Conservation (phyloP, 2,888 invertebrate genomes). For the Agrilus mali region DNA sequence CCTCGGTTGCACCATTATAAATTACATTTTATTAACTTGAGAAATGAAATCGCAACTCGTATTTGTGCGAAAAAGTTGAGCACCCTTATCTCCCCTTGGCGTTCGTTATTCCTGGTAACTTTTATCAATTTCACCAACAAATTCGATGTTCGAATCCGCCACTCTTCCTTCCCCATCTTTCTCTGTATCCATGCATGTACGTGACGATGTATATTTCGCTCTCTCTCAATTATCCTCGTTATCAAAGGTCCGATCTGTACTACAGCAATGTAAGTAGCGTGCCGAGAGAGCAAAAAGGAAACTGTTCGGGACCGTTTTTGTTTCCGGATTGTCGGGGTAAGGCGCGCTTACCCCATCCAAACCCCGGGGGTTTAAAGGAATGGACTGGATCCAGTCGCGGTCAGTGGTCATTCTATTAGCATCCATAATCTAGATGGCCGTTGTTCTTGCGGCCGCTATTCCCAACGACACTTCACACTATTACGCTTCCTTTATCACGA, state of each 20-base stretch:
- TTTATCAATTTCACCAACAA: too few relatives aligned
- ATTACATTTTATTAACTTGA: too few relatives aligned
- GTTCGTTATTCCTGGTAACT: too few relatives aligned
- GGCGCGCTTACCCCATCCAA: conserved; percentile 19
- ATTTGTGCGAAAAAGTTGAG: too few relatives aligned
- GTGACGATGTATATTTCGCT: conserved; percentile 16
- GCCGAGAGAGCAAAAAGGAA: conserved; percentile 30
- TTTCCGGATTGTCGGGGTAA: conserved; percentile 24
- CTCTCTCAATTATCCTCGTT: conserved; percentile 27
- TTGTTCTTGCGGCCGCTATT: conserved; percentile 26
- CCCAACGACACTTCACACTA: conserved; percentile 22
- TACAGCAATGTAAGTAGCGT: conserved; percentile 25
- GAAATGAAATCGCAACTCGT: too few relatives aligned
- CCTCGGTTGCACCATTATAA: too few relatives aligned
- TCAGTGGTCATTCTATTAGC: conserved; percentile 37
- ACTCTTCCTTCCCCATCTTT: too few relatives aligned
- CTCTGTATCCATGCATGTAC: too few relatives aligned
- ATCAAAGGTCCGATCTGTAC: conserved; percentile 28
- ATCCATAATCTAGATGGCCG: conserved; percentile 37
- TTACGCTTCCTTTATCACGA: conserved; percentile 10
- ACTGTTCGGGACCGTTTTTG: conserved; percentile 35
- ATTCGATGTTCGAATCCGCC: too few relatives aligned
- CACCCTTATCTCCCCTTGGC: too few relatives aligned
- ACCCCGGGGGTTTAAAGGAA: too few relatives aligned
- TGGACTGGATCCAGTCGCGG: conserved; percentile 21